A percentile compares a stretch with the other conserved stretches of the same genome.
phyloP scores from a whole-genome alignment of 2,113 vertebrate species.

The Gallinago jamesoni region DNA sequence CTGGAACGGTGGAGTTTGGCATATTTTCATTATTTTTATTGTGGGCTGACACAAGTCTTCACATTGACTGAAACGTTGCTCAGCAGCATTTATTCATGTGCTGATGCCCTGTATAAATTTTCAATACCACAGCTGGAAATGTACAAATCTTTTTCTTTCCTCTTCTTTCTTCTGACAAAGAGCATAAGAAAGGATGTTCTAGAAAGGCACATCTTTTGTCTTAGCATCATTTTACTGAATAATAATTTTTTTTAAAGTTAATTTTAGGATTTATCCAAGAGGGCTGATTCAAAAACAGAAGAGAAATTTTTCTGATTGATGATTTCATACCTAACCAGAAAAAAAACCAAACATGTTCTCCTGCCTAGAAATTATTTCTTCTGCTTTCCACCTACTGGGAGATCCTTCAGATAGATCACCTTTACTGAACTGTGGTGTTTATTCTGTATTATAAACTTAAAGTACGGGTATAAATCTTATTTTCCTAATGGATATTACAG shows the following conservation, averaged over 20 bases:
- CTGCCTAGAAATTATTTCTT: background rate
- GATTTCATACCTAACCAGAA: background rate
- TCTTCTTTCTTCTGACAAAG: background rate
- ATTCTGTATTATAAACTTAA: background rate
- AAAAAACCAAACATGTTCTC: background rate
- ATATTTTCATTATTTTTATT: background rate
- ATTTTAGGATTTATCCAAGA: background rate
- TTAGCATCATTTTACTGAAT: background rate
- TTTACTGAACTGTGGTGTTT: background rate
- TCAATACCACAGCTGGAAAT: constrained; percentile 12
- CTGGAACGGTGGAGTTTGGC: background rate
- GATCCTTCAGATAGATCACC: background rate
- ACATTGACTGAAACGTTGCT: constrained; percentile 22
- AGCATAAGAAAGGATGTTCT: background rate
- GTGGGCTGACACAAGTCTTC: background rate
- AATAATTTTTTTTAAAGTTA: background rate
- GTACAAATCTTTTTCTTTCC: background rate
- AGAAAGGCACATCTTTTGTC: background rate
- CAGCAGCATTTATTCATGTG: background rate
- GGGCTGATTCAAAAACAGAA: background rate
- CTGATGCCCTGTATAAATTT: background rate
- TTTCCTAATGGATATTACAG: background rate
- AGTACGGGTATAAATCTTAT: background rate
- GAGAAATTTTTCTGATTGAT: background rate
- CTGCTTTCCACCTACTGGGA: background rate